Evolutionary conservation across 64 coral and sea anemone genomes (phyloP).

Genomic region (Cladopsammia gracilis): DNA sequence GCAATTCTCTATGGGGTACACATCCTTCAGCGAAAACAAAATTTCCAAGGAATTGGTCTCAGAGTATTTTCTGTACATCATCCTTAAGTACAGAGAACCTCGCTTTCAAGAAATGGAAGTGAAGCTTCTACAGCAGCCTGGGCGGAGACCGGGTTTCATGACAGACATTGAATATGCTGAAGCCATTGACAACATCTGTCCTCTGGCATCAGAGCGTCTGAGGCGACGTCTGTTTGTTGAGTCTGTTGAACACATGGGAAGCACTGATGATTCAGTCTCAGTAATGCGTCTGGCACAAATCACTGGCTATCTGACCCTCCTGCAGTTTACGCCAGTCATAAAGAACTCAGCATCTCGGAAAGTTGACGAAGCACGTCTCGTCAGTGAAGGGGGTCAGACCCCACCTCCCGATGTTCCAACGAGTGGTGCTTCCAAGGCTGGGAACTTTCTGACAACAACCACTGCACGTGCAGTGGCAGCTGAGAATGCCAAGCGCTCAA

Average conservation of each 20-base stretch:
- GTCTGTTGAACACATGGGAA: conserved; percentile 83
- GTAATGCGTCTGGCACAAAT: conserved; percentile 93
- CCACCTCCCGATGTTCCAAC: conserved; percentile 4
- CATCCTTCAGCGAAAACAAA: conserved; percentile 97
- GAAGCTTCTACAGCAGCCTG: conserved; percentile 84
- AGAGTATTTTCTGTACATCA: conserved; percentile 94
- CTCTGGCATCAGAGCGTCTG: conserved; percentile 89
- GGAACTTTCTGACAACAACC: conserved; percentile 68
- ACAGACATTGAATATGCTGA: conserved; percentile 97
- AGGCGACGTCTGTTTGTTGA: conserved; percentile 84
- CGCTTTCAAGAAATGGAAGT: conserved; percentile 93
- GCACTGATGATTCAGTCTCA: conserved; percentile 77
- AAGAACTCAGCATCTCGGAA: conserved; percentile 68
- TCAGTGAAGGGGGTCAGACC: background rate
- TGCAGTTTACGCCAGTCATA: conserved; percentile 81
- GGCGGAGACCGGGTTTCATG: conserved; percentile 89
- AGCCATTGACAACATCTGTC: conserved; percentile 96
- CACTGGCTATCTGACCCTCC: conserved; percentile 83
- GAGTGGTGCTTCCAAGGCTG: background rate
- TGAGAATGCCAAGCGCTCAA: conserved; percentile 77
- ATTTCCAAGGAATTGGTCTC: conserved; percentile 89
- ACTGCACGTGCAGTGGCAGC: conserved; percentile 63
- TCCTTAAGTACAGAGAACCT: conserved; percentile 96
- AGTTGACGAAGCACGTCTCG: conserved; percentile 41
- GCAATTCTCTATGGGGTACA: conserved; percentile 98